A percentile compares a stretch with the other conserved stretches of the same genome.
phyloP scores from a whole-genome alignment of 2,888 invertebrate species.

The Plagiodera versicolora region DNA sequence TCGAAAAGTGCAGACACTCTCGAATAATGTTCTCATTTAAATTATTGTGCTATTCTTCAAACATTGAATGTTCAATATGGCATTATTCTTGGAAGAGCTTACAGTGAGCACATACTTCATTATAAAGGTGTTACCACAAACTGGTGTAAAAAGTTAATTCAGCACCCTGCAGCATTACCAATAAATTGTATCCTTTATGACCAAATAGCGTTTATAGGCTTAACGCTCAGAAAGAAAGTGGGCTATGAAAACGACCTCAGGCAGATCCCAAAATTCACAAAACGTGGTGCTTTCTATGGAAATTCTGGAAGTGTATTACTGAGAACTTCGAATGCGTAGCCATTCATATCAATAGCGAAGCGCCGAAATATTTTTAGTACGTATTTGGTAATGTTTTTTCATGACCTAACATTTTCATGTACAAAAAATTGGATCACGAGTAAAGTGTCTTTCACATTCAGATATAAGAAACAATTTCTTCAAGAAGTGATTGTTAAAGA shows the following conservation, averaged over 20 bases:
- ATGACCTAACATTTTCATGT: too few relatives aligned
- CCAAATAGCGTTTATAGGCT: background rate
- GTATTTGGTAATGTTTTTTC: too few relatives aligned
- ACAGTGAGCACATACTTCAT: background rate
- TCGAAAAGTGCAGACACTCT: too few relatives aligned
- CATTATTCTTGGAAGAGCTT: background rate
- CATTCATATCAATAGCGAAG: background rate
- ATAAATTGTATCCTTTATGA: background rate
- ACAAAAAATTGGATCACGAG: too few relatives aligned
- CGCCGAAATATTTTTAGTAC: too few relatives aligned
- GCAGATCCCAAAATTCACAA: background rate
- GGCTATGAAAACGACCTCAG: background rate
- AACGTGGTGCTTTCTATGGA: background rate
- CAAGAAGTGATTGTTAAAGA: too few relatives aligned
- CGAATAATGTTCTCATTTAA: too few relatives aligned
- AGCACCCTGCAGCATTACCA: background rate
- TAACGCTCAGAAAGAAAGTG: background rate
- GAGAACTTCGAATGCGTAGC: background rate
- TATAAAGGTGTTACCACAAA: background rate
- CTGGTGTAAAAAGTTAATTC: background rate
- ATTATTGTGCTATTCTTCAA: too few relatives aligned
- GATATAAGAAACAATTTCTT: too few relatives aligned
- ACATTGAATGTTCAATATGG: too few relatives aligned
- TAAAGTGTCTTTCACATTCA: too few relatives aligned
- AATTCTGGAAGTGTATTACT: background rate